phyloP scores from a whole-genome alignment of 1,140 invertebrate genomes.

The Homarus americanus region DNA sequence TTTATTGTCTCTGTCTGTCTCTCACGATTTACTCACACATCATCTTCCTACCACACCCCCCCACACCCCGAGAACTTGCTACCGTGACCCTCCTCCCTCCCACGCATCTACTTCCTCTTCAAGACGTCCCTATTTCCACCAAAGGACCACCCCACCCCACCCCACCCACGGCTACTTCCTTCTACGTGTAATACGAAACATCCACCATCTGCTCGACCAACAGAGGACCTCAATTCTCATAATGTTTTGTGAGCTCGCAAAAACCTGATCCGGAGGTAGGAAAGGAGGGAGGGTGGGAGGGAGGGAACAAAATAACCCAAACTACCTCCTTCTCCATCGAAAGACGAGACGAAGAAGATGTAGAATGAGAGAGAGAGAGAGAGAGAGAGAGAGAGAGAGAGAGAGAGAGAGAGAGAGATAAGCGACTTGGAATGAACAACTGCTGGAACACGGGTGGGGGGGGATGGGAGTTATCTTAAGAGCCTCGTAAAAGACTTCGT shows the following conservation, averaged over 20 bases:
- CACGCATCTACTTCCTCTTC: too few species aligned
- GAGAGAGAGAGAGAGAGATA: constrained; percentile 1
- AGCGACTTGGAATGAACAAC: neutral
- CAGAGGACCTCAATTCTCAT: constrained; percentile 7
- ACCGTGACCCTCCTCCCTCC: too few species aligned
- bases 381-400: neutral
- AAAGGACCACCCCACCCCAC: neutral
- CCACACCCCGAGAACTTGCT: too few species aligned
- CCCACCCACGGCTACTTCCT: neutral
- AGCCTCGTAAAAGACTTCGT: too few species aligned
- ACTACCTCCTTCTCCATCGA: neutral
- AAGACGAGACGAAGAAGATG: neutral
- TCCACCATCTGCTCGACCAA: neutral
- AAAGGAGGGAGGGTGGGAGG: neutral
- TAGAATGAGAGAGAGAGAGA: neutral
- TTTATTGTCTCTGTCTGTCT: too few species aligned
- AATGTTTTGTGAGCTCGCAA: neutral
- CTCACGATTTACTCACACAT: too few species aligned
- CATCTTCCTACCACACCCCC: too few species aligned
- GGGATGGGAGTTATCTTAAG: too few species aligned
- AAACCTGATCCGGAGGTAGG: neutral
- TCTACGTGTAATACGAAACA: neutral
- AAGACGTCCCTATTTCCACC: too few species aligned
- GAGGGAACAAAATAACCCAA: neutral
- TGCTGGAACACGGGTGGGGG: too few species aligned